These are phyloP conservation scores for Macropis europaea DNA, from an alignment of 2,888 invertebrate genomes.

Conservation along the genomic window DNA sequence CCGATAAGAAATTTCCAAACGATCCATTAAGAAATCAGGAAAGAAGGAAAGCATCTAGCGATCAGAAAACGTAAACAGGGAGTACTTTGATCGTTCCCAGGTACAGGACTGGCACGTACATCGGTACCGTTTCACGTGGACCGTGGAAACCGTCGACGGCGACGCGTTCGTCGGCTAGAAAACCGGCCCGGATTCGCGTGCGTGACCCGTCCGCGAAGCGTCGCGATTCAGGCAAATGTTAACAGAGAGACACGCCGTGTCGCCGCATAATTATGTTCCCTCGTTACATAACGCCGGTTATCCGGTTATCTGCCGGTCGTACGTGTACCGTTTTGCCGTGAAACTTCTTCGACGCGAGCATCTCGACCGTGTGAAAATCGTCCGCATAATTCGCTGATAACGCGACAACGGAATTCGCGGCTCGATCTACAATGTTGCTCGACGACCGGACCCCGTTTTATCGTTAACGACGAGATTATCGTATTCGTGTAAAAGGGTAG, in stretches of 20 bases:
- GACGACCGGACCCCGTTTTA: no score
- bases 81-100: no score
- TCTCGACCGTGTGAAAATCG: constrained; percentile 50
- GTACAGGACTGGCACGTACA: no score
- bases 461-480: no score
- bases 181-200: constrained; percentile 58
- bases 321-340: constrained; percentile 49
- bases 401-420: background rate
- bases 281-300: constrained; percentile 68
- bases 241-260: constrained; percentile 51
- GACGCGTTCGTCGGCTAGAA: constrained; percentile 34
- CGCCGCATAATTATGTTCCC: constrained; percentile 72
- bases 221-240: constrained; percentile 67
- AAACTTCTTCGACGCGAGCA: constrained; percentile 48
- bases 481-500: no score
- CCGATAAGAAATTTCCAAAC: no score
- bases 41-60: no score
- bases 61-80: no score
- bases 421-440: background rate
- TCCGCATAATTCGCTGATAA: constrained; percentile 38
- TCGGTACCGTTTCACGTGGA: constrained; percentile 12
- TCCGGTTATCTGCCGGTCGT: constrained; percentile 63
- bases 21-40: no score
- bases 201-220: constrained; percentile 60
- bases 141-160: background rate